Conservation (phyloP, 2,888 invertebrate species). For the Parthenolecanium corni region DNA sequence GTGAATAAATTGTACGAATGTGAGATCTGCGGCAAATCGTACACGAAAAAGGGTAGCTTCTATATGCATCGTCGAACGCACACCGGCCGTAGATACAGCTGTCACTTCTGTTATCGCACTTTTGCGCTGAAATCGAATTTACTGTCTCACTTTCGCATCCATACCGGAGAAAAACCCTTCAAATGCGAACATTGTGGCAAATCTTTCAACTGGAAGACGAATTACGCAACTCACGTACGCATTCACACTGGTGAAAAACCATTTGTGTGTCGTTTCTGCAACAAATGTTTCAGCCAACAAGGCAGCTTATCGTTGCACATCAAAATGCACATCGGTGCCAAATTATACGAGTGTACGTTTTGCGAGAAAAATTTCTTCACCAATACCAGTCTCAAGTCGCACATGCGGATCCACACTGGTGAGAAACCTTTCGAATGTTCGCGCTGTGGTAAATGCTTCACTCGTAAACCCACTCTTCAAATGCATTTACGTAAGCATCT, state of each 20-base stretch:
- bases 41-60: constrained; percentile 29
- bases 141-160: constrained; percentile 30
- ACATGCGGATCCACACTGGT: constrained; percentile 30
- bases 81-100: constrained; percentile 13
- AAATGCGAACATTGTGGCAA: constrained; percentile 30
- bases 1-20: constrained; percentile 22
- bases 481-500: constrained; percentile 28
- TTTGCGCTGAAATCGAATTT: constrained; percentile 30
- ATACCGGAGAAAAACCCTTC: constrained; percentile 32
- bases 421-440: constrained; percentile 31
- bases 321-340: constrained; percentile 32
- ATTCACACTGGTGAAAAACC: constrained; percentile 32
- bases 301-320: constrained; percentile 32
- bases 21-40: constrained; percentile 30
- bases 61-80: constrained; percentile 28
- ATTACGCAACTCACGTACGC: constrained; percentile 31
- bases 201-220: constrained; percentile 31
- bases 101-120: constrained; percentile 21
- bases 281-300: constrained; percentile 31
- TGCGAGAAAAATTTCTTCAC: constrained; percentile 31
- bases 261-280: constrained; percentile 32
- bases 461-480: constrained; percentile 29
- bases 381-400: constrained; percentile 30
- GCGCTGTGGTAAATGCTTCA: constrained; percentile 30
- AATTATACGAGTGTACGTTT: constrained; percentile 29